These are phyloP conservation scores for Eledona agricola DNA, from an alignment of 2,888 invertebrate species.

Conservation along the genomic window DNA sequence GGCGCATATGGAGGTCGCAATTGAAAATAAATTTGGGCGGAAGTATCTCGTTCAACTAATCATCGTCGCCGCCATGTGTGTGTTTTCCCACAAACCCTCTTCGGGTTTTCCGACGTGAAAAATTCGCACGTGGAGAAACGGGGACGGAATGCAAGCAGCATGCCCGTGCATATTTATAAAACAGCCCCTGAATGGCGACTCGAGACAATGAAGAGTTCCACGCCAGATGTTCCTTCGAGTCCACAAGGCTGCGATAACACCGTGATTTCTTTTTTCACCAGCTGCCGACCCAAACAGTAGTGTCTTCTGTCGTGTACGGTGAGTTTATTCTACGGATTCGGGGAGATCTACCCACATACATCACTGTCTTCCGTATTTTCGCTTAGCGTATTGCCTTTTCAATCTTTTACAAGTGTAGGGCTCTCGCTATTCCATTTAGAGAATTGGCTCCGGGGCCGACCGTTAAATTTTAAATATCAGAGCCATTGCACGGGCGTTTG, in stretches of 20 bases:
- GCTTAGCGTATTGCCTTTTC: slow-evolving; percentile 46
- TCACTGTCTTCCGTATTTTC: slow-evolving; percentile 48
- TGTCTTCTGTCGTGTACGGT: slow-evolving; percentile 30
- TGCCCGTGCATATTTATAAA: slow-evolving; percentile 33
- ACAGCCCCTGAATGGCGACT: slow-evolving; percentile 23
- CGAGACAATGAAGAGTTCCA: slow-evolving; percentile 42
- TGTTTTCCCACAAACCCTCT: slow-evolving; percentile 27
- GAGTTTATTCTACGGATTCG: slow-evolving; percentile 22
- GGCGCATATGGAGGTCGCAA: too few relatives aligned
- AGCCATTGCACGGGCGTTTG: slow-evolving; percentile 19
- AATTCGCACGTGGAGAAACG: slow-evolving; percentile 23
- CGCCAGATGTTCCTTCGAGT: slow-evolving; percentile 46
- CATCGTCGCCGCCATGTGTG: slow-evolving; percentile 26
- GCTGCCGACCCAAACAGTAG: slow-evolving; percentile 29
- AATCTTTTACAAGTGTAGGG: slow-evolving; percentile 47
- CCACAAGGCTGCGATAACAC: slow-evolving; percentile 34
- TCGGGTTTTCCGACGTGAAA: slow-evolving; percentile 30
- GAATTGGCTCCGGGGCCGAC: slow-evolving; percentile 42
- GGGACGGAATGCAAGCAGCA: slow-evolving; percentile 2
- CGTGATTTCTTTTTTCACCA: slow-evolving; percentile 49
- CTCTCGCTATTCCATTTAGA: slow-evolving; percentile 45
- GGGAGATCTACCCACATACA: slow-evolving; percentile 41
- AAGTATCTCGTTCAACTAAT: slow-evolving; percentile 34
- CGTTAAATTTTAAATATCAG: slow-evolving; percentile 41
- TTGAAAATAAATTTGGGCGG: slow-evolving; percentile 32